A percentile compares a stretch with the other conserved stretches of the same genome.
Conservation (phyloP, 1,140 invertebrate genomes). For the Chironomus striatipennis region DNA sequence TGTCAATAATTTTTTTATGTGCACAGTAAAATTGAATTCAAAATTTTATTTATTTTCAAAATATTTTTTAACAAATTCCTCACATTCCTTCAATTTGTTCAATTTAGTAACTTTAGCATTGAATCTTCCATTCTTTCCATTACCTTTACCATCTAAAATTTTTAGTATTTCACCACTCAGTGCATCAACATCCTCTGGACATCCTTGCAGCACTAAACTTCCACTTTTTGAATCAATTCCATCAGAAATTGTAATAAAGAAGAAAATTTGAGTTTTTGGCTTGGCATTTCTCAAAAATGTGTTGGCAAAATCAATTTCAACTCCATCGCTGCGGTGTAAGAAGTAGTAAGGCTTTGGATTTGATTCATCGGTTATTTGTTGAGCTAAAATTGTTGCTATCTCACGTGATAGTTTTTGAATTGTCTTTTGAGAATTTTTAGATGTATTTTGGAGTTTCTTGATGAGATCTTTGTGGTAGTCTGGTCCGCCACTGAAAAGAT, state of each 20-base stretch:
- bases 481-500: constrained; percentile 53
- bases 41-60: constrained; percentile 28
- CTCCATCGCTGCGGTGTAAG: constrained; percentile 58
- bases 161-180: constrained; percentile 48
- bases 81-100: constrained; percentile 40
- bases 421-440: constrained; percentile 54
- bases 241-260: constrained; percentile 61
- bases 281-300: constrained; percentile 53
- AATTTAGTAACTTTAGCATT: constrained; percentile 52
- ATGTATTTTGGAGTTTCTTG: constrained; percentile 59
- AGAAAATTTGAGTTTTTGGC: constrained; percentile 46
- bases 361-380: constrained; percentile 46
- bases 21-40: background rate
- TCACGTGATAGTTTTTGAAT: constrained; percentile 54
- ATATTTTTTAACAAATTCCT: constrained; percentile 37
- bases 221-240: constrained; percentile 54
- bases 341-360: constrained; percentile 48
- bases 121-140: constrained; percentile 47
- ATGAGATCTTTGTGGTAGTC: constrained; percentile 57
- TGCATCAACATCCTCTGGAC: constrained; percentile 39
- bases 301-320: constrained; percentile 61
- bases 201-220: constrained; percentile 53
- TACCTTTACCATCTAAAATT: constrained; percentile 54
- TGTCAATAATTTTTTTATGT: too few species aligned
- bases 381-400: constrained; percentile 53